Evolutionary conservation across 2,888 invertebrate genomes (phyloP), one percentile per base, ranked within the genome.

Genomic region (Imbricaverruca yamaguchii): DNA sequence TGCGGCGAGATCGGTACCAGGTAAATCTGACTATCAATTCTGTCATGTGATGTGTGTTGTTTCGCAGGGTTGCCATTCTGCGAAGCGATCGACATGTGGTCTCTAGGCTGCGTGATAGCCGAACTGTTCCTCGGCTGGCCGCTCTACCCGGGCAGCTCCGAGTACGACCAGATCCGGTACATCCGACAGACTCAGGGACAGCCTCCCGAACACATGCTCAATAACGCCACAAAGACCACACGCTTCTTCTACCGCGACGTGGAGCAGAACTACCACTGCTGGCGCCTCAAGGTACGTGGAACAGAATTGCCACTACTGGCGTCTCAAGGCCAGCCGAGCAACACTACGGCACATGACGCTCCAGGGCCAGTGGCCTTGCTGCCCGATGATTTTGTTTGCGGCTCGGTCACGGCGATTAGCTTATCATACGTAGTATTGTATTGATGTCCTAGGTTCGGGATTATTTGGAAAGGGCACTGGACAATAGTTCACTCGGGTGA

Each of bases 61-160:
- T 39, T 39, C 4, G n/a, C 83, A 88, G 88, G 99, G 53, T 90
- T 99, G 85, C 98, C 98, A 83, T 99, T 99, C 90, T 97, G 97
- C 89, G 99, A 99, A 89, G 97, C 98, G 21, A 99, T 99, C 86
- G 99, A 99, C 89, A 99, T 99, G 98, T 99, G 99, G 99, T 98
- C 98, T 11, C 90, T 99, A 84, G 99, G 99, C 82, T 99, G 99
- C 89, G 99, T 99, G 84, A 98, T 99, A 80, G 99, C 99, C 6
- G 99, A 99, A 88, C 90, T 99, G 85, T 99, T 99, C 89, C 91
- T 99, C 78, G 99, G 99, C 84, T 99, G 99, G 99, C 99, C 99
- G 23, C 90, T 99, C 65, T 99, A 99, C 89, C 99, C 99, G 0
- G 99, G 99, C 84, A 96, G 97, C 81, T 98, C 98, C 25, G 99